Evolutionary conservation across 1,140 invertebrate species (phyloP).

Genomic region (Drosophila prosaltans): DNA sequence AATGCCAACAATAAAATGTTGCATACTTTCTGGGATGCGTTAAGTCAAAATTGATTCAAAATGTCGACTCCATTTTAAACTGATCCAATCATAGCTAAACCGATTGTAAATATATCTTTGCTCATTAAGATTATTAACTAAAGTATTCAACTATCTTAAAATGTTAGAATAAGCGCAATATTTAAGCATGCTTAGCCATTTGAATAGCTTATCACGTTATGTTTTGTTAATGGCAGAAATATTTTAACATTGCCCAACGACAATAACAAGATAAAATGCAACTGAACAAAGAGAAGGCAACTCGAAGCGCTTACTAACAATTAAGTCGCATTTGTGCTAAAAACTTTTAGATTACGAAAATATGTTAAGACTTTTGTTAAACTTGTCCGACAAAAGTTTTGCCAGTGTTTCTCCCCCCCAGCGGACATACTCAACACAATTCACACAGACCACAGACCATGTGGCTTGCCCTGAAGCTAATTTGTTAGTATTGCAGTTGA

Average conservation of each 20-base stretch:
- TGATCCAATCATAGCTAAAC: too few species aligned
- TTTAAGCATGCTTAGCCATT: background rate
- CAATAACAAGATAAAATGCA: conserved; percentile 15
- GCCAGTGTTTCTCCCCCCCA: background rate
- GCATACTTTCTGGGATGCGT: too few species aligned
- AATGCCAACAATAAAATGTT: too few species aligned
- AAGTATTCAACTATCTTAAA: too few species aligned
- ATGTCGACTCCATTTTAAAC: too few species aligned
- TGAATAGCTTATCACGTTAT: background rate
- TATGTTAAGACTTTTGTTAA: conserved; percentile 79
- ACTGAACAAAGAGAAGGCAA: conserved; percentile 28
- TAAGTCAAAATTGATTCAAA: too few species aligned
- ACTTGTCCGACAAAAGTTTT: conserved; percentile 70
- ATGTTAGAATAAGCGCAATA: background rate
- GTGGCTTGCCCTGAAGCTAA: conserved; percentile 35
- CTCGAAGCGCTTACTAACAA: conserved; percentile 58
- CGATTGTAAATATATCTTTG: too few species aligned
- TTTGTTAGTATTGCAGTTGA: conserved; percentile 49
- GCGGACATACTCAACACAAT: background rate
- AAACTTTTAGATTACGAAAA: conserved; percentile 78
- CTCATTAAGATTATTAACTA: too few species aligned
- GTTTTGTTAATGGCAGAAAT: background rate
- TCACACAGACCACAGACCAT: conserved; percentile 15
- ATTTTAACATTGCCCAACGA: background rate
- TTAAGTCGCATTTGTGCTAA: conserved; percentile 79